Conservation (phyloP, 2,113 vertebrate genomes). For the Poecile atricapillus region DNA sequence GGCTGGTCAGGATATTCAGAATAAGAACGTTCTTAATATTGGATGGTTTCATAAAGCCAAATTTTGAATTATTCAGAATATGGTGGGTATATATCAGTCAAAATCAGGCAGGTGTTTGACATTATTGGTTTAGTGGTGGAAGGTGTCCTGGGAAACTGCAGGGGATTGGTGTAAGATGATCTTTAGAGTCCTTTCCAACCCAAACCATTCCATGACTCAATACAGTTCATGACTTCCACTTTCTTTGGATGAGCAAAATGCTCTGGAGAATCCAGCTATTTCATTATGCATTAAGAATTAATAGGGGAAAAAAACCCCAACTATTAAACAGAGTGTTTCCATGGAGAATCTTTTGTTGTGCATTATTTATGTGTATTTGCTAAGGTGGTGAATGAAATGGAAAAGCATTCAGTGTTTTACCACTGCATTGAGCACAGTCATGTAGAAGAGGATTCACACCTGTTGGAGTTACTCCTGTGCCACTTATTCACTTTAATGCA, state of each 20-base stretch:
- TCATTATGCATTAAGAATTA: not conserved
- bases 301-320: not conserved
- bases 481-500: not conserved
- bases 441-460: rapidly evolving
- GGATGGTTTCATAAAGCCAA: not conserved
- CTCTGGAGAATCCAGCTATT: not conserved
- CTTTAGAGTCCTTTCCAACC: not conserved
- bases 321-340: not conserved
- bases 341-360: not conserved
- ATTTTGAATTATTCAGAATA: not conserved
- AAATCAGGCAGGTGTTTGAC: not conserved
- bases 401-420: not conserved
- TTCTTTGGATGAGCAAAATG: not conserved
- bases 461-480: not conserved
- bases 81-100: rapidly evolving
- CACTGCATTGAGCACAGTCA: not conserved
- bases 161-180: not conserved
- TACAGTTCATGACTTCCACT: not conserved
- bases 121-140: not conserved
- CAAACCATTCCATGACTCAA: not conserved
- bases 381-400: not conserved
- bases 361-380: not conserved
- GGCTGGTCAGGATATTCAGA: not conserved
- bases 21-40: not conserved
- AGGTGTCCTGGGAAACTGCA: not conserved